phyloP scores from a whole-genome alignment of 2,113 vertebrate genomes.

The Willisornis vidua region DNA sequence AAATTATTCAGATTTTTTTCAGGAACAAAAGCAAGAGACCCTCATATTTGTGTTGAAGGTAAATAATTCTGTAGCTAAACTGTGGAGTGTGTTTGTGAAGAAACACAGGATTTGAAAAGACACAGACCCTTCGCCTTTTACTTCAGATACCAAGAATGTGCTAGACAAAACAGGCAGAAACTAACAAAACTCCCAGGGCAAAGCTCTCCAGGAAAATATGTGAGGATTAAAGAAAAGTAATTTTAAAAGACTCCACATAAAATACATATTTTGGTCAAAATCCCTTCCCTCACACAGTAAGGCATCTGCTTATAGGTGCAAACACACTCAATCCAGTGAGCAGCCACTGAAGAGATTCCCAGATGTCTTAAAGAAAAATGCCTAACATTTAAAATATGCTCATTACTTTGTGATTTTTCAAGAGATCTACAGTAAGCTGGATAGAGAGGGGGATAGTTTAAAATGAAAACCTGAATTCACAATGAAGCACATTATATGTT shows the following conservation, averaged over 20 bases:
- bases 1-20: not conserved
- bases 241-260: constrained; percentile 67
- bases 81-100: not conserved
- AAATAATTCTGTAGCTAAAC: constrained; percentile 3
- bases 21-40: not conserved
- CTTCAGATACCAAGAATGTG: constrained; percentile 54
- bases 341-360: constrained; percentile 77
- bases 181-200: constrained; percentile 37
- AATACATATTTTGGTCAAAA: constrained; percentile 67
- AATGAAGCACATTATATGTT: constrained; percentile 56
- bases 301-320: constrained; percentile 56
- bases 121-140: not conserved
- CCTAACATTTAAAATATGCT: constrained; percentile 77
- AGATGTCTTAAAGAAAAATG: constrained; percentile 82
- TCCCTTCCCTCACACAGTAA: constrained; percentile 64
- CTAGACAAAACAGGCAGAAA: constrained; percentile 60
- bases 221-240: constrained; percentile 56
- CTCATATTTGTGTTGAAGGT: not conserved
- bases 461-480: constrained; percentile 67
- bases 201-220: constrained; percentile 63
- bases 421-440: constrained; percentile 60
- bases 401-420: constrained; percentile 63
- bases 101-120: not conserved
- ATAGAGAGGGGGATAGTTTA: constrained; percentile 40
- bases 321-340: constrained; percentile 69